Conservation (phyloP, 2,888 invertebrate species). For the Cerceris ruficornis region DNA sequence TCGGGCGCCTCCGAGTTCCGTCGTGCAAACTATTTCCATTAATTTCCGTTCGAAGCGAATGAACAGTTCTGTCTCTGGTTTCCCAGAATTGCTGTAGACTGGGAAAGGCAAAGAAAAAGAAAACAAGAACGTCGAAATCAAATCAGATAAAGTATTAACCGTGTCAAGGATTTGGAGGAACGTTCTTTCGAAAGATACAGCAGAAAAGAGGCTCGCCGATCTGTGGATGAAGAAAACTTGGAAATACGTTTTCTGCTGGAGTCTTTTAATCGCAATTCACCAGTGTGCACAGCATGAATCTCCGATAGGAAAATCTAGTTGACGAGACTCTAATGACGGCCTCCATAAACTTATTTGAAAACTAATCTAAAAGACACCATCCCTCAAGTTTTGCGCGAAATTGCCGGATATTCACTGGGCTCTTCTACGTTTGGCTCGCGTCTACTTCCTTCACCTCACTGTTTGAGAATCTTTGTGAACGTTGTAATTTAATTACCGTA, state of each 20-base stretch:
- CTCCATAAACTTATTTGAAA: constrained; percentile 34
- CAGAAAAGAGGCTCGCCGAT: neutral
- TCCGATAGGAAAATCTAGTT: constrained; percentile 16
- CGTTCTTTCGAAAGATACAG: neutral
- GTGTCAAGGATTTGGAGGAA: constrained; percentile 17
- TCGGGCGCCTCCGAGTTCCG: neutral
- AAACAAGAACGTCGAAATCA: neutral
- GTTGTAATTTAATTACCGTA: neutral
- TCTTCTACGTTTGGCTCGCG: neutral
- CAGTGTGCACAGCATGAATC: constrained; percentile 11
- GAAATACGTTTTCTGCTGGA: constrained; percentile 12
- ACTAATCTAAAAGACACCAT: constrained; percentile 18
- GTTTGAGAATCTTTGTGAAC: neutral
- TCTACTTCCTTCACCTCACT: constrained; percentile 4
- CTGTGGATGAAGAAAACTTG: constrained; percentile 11
- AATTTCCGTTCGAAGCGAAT: neutral
- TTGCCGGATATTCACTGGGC: constrained; percentile 1
- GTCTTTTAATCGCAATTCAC: constrained; percentile 12
- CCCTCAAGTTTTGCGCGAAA: neutral
- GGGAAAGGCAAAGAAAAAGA: neutral
- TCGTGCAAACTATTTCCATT: constrained; percentile 2
- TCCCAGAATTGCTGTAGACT: neutral
- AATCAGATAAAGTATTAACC: constrained; percentile 6
- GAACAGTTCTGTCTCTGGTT: neutral
- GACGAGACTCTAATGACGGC: neutral